phyloP scores from a whole-genome alignment of 2,888 invertebrate species.

The Diplolepis rosae region DNA sequence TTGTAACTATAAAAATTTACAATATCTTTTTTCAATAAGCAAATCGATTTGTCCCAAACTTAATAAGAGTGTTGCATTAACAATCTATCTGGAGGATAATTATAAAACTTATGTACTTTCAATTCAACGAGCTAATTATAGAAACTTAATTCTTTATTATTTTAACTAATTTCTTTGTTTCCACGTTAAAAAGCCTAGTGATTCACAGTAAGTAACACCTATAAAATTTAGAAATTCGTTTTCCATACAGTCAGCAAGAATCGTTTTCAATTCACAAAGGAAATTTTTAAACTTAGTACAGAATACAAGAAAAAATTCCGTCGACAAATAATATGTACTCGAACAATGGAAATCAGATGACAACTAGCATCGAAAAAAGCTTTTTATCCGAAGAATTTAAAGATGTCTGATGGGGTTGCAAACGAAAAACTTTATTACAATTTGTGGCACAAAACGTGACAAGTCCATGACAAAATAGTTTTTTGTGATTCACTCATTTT shows the following conservation, averaged over 20 bases:
- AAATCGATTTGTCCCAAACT: too few species aligned
- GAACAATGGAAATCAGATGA: not conserved
- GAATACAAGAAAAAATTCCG: not conserved
- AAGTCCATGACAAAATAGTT: not conserved
- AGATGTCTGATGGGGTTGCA: conserved; percentile 16
- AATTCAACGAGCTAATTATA: conserved; percentile 1
- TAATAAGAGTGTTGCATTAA: too few species aligned
- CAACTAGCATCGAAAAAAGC: not conserved
- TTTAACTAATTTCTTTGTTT: not conserved
- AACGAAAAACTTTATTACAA: not conserved
- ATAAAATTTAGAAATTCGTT: not conserved
- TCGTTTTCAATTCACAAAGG: too few species aligned
- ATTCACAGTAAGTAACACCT: not conserved
- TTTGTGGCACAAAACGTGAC: not conserved
- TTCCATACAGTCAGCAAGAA: not conserved
- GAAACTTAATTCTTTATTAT: too few species aligned
- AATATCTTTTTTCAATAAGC: too few species aligned
- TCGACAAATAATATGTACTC: not conserved
- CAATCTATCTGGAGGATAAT: too few species aligned
- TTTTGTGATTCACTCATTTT: conserved; percentile 7
- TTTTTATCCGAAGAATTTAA: not conserved
- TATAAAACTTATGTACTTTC: conserved; percentile 10
- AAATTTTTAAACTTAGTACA: conserved; percentile 12
- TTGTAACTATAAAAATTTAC: too few species aligned
- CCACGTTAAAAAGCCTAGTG: not conserved